Base-by-base conservation (phyloP, 2,797 vertebrate species). In the Myotis pilosus region DNA sequence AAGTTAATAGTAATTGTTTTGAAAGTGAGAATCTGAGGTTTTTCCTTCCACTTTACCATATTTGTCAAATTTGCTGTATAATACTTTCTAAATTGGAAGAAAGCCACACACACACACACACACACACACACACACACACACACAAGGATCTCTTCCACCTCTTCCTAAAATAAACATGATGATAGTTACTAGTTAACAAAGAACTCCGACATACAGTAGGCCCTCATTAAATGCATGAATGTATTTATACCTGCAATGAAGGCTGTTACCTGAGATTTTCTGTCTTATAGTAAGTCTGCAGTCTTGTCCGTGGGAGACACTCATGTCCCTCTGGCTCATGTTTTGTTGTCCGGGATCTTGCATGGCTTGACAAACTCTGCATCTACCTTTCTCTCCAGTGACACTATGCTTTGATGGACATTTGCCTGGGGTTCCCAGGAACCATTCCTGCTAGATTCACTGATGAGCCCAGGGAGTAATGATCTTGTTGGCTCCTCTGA, bases 81-180 rank as follows among this genome's bases (percentile, higher is more conserved):
- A 23, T 79, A 38, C 47, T 66, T 74, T 76, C 22, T 47, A 38
- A 57, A 82, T 16, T 6, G 19, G 5, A 92, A 76, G 74, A 71
- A 6, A 62, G 28, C 57, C 9, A 55, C n/a, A n/a, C n/a, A 89
- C 10, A 25, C 23, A 60, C 55, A 60, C 55, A 57, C 49, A 17
- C 51, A 53, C 55, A 57, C 51, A 38, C 44, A 11, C 25, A 12
- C 25, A 60, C 57, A 60, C 57, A 60, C 51, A 19, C 53, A 22
- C 20, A 49, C 44, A 38, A 2, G 13, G 64, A 57, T 41, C 6
- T 25, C 28, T 53, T 82, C 12, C 51, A 51, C 8, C 28, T 89
- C 53, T 68, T 90, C 38, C 22, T 16, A 91, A 55, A 51, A 33
- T n/a, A 94, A 92, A 75, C n/a, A 49, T 19, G 49, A 12, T 25